Percentiles rank a stretch among this genome's conserved stretches.
phyloP scores from a whole-genome alignment of 2,113 vertebrate species.

The Acanthisitta chloris region DNA sequence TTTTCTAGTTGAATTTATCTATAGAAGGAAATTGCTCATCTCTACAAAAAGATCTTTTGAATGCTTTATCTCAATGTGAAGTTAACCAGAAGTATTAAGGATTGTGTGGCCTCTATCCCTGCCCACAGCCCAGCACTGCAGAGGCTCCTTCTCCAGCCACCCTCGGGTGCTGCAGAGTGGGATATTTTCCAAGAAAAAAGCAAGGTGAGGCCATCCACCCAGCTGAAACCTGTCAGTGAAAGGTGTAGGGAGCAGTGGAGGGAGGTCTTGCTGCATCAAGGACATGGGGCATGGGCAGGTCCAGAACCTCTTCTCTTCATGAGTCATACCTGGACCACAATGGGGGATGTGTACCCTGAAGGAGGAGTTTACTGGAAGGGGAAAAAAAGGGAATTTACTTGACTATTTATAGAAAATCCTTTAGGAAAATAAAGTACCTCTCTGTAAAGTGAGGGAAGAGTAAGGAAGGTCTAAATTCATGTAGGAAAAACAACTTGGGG shows the following conservation, averaged over 20 bases:
- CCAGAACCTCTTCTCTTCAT: neutral
- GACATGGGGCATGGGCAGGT: fast-evolving
- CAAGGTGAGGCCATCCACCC: neutral
- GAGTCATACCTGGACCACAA: fast-evolving
- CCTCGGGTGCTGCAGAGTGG: fast-evolving
- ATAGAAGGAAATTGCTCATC: constrained; percentile 29
- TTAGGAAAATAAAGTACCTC: neutral
- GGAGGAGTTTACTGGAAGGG: neutral
- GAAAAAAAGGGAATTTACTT: constrained; percentile 4
- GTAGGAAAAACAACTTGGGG: neutral
- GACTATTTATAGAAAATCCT: neutral
- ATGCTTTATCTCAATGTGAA: constrained; percentile 24
- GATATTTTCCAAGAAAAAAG: neutral
- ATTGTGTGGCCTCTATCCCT: neutral
- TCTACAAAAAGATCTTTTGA: neutral
- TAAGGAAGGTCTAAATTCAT: neutral
- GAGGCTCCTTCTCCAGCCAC: neutral
- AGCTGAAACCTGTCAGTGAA: neutral
- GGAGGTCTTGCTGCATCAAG: neutral
- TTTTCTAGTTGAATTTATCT: neutral
- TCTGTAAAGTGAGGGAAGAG: neutral
- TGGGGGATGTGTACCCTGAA: neutral
- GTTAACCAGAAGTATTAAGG: constrained; percentile 8
- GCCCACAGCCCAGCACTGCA: neutral
- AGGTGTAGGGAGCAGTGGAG: neutral